Evolutionary conservation across 2,888 invertebrate species (phyloP), one percentile per base, ranked within the genome.

Genomic region (Rhorus exstirpatorius): DNA sequence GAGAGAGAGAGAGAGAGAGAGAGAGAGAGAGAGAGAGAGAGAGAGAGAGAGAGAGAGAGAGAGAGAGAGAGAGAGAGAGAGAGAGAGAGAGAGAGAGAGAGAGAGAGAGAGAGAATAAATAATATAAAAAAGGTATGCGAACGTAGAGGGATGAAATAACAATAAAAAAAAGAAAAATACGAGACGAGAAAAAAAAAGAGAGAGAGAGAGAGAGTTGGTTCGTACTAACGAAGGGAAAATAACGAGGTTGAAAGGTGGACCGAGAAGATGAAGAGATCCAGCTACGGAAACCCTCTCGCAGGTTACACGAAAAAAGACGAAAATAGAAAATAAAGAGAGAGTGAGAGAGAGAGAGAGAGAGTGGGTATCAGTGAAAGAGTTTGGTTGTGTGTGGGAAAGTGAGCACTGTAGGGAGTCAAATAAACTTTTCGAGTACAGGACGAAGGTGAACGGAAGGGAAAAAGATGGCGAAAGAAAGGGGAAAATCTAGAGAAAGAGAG

Each of bases 161-260:
- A 24, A 31, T 55, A 24, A 41, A 49, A 38, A 63, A 46, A 12
- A 31, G 21, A 35, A 24, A 41, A 65, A 17, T 19, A 31, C 2
- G 14, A 21, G 21, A 19, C 6, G 10, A 51, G 19, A 14, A 31
- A 60, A 31, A 75, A 60, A 35, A 14, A 58, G 41, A 38, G 55
- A 46, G 55, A 31, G 51, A 38, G 14, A 63, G 55, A n/a, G 24
- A 70, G 70, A 67, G 75, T 75, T 35, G 65, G 79, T 75, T 24
- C 17, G 82, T 79, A 82, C 82, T 79, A 82, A 82, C 75, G 82
- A 82, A 75, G 82, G 75, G 71, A 82, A 79, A 82, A 82, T 82
- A 82, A 82, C 79, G 82, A 82, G 82, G 75, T 82, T 60, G 75
- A 71, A 75, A 82, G 71, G 82, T 82, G 82, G 79, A 79, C 70